These are phyloP conservation scores for Diadophis punctatus DNA, from an alignment of 2,113 vertebrate species.

Conservation along the genomic window DNA sequence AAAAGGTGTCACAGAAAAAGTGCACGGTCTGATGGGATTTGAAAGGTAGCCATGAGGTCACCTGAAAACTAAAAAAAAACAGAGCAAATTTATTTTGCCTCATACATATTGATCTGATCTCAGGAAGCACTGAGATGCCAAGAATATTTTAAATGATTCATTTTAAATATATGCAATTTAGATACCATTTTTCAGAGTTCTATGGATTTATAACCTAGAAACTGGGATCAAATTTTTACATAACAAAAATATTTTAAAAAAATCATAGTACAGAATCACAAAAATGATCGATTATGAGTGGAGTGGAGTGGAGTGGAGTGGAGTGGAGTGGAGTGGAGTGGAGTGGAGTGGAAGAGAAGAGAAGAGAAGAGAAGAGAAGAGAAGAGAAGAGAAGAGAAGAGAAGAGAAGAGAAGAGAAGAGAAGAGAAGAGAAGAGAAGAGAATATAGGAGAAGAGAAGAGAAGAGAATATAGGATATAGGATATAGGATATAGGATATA, in stretches of 20 bases:
- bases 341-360: no score
- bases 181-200: not conserved
- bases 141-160: slow-evolving; percentile 1
- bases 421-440: no score
- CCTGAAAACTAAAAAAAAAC: slow-evolving; percentile 19
- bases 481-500: no score
- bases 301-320: no score
- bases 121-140: not conserved
- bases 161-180: not conserved
- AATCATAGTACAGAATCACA: not conserved
- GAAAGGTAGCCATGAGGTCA: slow-evolving; percentile 9
- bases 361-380: no score
- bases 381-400: no score
- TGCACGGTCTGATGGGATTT: slow-evolving; percentile 4
- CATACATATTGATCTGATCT: not conserved
- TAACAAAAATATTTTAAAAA: not conserved
- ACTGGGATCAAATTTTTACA: not conserved
- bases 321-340: no score
- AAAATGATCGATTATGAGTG: not conserved
- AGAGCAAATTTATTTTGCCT: slow-evolving; percentile 25
- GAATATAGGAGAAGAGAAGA: no score
- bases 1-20: slow-evolving; percentile 12
- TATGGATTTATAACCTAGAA: not conserved
- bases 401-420: no score
- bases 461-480: no score